phyloP scores from a whole-genome alignment of 1,140 invertebrate species.

The Eulimnadia texana region DNA sequence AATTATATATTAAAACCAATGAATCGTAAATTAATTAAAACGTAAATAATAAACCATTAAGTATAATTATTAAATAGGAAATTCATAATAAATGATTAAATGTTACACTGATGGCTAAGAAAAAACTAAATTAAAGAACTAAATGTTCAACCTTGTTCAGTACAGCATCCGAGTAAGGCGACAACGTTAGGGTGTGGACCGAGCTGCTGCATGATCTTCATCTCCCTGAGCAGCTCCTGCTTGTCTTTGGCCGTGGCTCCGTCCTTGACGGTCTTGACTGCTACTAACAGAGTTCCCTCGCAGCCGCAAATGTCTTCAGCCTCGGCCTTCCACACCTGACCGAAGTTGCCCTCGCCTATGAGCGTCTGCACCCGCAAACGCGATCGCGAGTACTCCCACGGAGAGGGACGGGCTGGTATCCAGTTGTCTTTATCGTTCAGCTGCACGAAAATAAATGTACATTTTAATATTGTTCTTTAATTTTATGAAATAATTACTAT shows the following conservation, averaged over 20 bases:
- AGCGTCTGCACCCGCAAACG: constrained; percentile 62
- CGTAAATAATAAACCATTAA: too few species aligned
- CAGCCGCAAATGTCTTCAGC: constrained; percentile 60
- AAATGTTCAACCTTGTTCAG: constrained; percentile 49
- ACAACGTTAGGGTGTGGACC: constrained; percentile 75
- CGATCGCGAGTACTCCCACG: constrained; percentile 61
- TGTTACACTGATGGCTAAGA: too few species aligned
- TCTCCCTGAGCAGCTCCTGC: constrained; percentile 57
- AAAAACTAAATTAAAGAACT: neutral
- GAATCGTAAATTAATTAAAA: too few species aligned
- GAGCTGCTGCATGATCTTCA: constrained; percentile 69
- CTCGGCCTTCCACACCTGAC: constrained; percentile 71
- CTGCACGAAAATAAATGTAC: neutral
- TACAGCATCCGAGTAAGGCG: constrained; percentile 65
- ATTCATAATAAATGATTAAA: too few species aligned
- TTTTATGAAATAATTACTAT: too few species aligned
- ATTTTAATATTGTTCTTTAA: too few species aligned
- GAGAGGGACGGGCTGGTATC: constrained; percentile 26
- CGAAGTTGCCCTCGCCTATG: constrained; percentile 69
- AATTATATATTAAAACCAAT: too few species aligned
- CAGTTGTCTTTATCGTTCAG: constrained; percentile 9
- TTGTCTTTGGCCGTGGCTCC: constrained; percentile 55
- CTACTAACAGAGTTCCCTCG: constrained; percentile 60
- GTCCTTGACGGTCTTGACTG: constrained; percentile 64
- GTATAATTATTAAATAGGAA: too few species aligned